A percentile compares a stretch with the other conserved stretches of the same genome.
These are phyloP conservation scores for Gymnobelideus leadbeateri DNA, from an alignment of 2,113 vertebrate species.

Conservation along the genomic window DNA sequence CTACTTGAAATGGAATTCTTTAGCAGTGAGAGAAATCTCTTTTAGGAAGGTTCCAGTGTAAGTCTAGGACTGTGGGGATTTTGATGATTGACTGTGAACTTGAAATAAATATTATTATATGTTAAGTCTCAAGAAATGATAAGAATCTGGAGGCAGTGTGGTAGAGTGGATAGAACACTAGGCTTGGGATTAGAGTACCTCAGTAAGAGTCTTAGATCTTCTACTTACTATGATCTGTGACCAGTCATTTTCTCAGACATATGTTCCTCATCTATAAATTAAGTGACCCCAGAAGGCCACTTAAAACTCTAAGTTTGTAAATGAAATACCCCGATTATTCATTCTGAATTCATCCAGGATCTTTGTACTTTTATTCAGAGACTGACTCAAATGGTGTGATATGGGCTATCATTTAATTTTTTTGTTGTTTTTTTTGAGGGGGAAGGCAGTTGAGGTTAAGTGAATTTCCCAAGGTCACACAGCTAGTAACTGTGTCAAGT, in stretches of 20 bases:
- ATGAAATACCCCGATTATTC: not conserved
- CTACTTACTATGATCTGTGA: not conserved
- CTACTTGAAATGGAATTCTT: not conserved
- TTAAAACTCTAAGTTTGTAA: not conserved
- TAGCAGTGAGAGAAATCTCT: not conserved
- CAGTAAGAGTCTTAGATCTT: not conserved
- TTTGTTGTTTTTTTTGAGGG: no score
- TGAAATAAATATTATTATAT: not conserved
- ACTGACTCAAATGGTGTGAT: not conserved
- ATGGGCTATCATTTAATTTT: not conserved
- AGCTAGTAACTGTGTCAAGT: no score
- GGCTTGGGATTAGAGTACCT: not conserved
- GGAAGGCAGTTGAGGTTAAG: no score
- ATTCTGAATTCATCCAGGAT: not conserved
- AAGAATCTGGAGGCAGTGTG: not conserved
- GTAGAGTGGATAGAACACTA: not conserved
- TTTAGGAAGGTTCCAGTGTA: not conserved
- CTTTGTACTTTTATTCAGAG: not conserved
- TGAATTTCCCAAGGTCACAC: no score
- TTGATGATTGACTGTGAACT: not conserved
- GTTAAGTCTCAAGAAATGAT: not conserved
- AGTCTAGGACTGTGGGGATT: not conserved
- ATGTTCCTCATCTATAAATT: not conserved
- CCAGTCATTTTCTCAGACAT: not conserved
- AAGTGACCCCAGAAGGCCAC: not conserved